These are phyloP conservation scores for Notechis scutatus DNA, from an alignment of 2,113 vertebrate species.

Conservation along the genomic window DNA sequence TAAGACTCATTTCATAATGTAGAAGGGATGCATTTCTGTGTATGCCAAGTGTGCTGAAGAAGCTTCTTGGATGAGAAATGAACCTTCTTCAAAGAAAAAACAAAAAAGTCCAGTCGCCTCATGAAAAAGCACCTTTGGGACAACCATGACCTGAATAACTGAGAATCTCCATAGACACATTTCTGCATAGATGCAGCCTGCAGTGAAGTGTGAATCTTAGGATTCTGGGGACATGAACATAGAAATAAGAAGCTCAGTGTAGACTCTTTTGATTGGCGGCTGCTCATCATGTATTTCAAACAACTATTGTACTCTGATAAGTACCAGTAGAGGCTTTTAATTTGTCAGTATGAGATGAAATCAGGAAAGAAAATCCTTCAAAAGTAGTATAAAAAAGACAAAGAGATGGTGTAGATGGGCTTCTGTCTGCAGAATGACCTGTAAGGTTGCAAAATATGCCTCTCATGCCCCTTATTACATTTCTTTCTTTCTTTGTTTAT, in stretches of 20 bases:
- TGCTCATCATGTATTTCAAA: slow-evolving; percentile 60
- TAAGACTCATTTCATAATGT: neutral
- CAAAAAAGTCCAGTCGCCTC: too few species aligned
- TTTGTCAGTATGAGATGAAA: slow-evolving; percentile 58
- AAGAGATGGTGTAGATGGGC: neutral
- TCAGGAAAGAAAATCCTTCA: slow-evolving; percentile 45
- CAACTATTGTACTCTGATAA: slow-evolving; percentile 55
- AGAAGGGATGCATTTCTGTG: neutral
- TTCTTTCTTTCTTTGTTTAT: too few species aligned
- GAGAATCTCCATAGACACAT: too few species aligned
- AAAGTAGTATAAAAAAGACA: slow-evolving; percentile 30
- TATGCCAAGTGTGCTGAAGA: too few species aligned
- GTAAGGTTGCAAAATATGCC: slow-evolving; percentile 12
- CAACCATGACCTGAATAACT: too few species aligned
- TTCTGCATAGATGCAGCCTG: neutral
- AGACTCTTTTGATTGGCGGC: slow-evolving; percentile 53
- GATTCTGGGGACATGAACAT: slow-evolving; percentile 61
- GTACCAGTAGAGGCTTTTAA: slow-evolving; percentile 15
- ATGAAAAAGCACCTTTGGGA: too few species aligned
- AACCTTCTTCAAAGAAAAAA: too few species aligned
- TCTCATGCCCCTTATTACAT: neutral
- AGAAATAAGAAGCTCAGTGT: slow-evolving; percentile 69
- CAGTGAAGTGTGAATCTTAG: slow-evolving; percentile 32
- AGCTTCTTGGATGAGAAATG: too few species aligned
- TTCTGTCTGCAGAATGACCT: neutral